Evolutionary conservation across 2,888 invertebrate species (phyloP).

Genomic region (Cephus pygmeus): DNA sequence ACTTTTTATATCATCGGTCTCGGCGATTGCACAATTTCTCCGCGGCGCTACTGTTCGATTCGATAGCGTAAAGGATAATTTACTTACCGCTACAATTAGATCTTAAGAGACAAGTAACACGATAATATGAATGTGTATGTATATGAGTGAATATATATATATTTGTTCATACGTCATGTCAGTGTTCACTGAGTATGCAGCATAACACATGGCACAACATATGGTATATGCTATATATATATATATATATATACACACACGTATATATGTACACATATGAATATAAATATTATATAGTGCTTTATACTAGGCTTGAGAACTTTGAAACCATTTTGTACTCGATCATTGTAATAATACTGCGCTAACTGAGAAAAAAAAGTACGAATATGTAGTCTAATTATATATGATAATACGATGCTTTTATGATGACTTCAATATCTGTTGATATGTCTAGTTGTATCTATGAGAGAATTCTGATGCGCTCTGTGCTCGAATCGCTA

Average conservation of each 20-base stretch:
- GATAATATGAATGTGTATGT: conserved; percentile 26
- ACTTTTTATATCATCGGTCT: not conserved
- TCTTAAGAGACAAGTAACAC: conserved; percentile 33
- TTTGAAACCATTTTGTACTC: conserved; percentile 62
- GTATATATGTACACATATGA: conserved; percentile 5
- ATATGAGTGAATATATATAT: conserved; percentile 15
- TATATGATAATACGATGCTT: conserved; percentile 62
- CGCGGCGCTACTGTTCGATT: not conserved
- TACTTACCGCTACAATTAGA: conserved; percentile 44
- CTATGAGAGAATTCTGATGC: not conserved
- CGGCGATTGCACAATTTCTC: not conserved
- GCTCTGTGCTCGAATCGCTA: not conserved
- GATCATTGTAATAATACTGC: conserved; percentile 61
- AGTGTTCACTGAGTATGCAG: conserved; percentile 14
- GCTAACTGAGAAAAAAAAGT: conserved; percentile 51
- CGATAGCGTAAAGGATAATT: conserved; percentile 14
- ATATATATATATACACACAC: not conserved
- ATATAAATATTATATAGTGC: conserved; percentile 52
- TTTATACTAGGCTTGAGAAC: conserved; percentile 63
- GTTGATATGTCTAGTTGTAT: conserved; percentile 51
- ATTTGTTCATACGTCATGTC: conserved; percentile 27
- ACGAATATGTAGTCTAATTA: conserved; percentile 59
- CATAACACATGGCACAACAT: not conserved
- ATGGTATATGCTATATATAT: not conserved
- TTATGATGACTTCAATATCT: conserved; percentile 63